Evolutionary conservation across 2,797 vertebrate genomes (phyloP), one percentile per base, ranked within the genome.

Genomic region (Apogon hyalosoma): DNA sequence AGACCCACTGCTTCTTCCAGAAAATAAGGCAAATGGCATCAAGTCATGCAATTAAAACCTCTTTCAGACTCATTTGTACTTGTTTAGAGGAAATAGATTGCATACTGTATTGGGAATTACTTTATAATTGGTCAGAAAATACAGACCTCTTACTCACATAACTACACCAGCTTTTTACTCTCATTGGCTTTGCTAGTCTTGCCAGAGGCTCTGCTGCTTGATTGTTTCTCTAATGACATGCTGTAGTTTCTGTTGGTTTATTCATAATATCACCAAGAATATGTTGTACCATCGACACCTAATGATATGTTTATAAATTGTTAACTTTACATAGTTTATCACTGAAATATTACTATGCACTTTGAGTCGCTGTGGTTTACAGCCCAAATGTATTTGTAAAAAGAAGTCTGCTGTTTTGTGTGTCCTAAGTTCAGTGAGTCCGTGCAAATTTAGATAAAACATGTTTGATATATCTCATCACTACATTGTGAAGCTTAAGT

Each of bases 151-250:
- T 47, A 24, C 11, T 45, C 50, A 39, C 28, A 50, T 67, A n/a
- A 43, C 3, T 19, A 31, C 39, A 2, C 4, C 39, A 24, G 36
- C n/a, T 57, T 31, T 31, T 31, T 11, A 6, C 24, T 41, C 24
- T 36, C 15, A 7, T 40, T 42, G 1, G 12, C 12, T 14, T 36
- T 7, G 10, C 24, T 11, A 18, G 31, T 43, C 18, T 57, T 50
- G 48, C 63, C 50, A n/a, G 12, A 68, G 47, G 67, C 47, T 7
- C 3, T 58, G 24, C 65, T 40, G 15, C 14, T 39, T 50, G 51
- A 62, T 69, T 65, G 24, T 57, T 12, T 54, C 39, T 52, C 15
- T 39, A 61, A 75, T 18, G 1, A 46, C 33, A 21, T 69, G n/a
- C 19, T 50, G 59, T 55, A 63, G 62, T 12, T 12, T 48, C 48